Evolutionary conservation across 2,888 invertebrate genomes (phyloP).

Genomic region (Apodemia mormo): DNA sequence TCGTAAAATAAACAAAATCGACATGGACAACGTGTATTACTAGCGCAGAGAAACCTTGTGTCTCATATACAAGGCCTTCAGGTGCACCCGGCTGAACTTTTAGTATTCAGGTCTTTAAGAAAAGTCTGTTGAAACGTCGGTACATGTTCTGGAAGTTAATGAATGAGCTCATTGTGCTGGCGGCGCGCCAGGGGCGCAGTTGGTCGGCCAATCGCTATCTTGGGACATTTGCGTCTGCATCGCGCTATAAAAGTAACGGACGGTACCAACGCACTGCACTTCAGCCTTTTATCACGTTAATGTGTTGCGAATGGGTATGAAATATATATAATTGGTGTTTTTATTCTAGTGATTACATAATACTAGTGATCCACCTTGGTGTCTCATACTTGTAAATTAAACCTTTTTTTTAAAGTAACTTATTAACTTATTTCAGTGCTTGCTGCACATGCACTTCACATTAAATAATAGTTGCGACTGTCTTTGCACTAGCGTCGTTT

Average conservation of each 20-base stretch:
- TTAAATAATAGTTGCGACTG: no score
- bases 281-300: not conserved
- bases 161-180: constrained; percentile 19
- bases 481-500: no score
- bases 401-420: no score
- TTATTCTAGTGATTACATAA: no score
- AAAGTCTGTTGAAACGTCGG: constrained; percentile 1
- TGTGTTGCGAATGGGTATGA: not conserved
- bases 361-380: no score
- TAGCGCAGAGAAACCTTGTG: no score
- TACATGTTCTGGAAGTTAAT: constrained; percentile 19
- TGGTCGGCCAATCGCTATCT: constrained; percentile 21
- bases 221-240: constrained; percentile 22
- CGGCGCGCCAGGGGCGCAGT: not conserved
- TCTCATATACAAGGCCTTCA: not conserved
- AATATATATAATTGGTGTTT: not conserved
- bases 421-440: no score
- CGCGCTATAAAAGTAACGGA: constrained; percentile 15
- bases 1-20: no score
- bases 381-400: no score
- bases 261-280: constrained; percentile 9
- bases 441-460: no score
- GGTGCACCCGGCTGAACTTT: not conserved
- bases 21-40: no score
- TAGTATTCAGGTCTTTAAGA: constrained; percentile 1